phyloP scores from a whole-genome alignment of 2,888 invertebrate species.

The Notodonta dromedarius region DNA sequence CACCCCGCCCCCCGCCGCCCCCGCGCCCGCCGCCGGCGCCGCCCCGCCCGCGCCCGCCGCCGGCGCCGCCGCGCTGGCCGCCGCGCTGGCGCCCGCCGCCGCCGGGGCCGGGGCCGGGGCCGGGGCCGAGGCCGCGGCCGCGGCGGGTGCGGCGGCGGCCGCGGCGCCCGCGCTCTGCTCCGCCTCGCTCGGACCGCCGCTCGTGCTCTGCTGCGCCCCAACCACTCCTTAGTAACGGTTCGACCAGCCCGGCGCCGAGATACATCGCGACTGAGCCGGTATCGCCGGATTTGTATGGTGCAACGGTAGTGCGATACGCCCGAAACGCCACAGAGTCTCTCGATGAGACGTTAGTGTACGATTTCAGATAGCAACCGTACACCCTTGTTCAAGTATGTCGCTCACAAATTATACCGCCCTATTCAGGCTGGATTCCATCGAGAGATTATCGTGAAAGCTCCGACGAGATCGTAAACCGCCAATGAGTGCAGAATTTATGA shows the following conservation, averaged over 20 bases:
- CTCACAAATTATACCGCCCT: not conserved
- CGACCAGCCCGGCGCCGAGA: conserved; percentile 8
- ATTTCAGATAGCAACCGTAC: not conserved
- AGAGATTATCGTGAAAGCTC: not conserved
- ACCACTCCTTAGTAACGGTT: conserved; percentile 58
- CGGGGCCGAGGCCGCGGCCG: conserved; percentile 27
- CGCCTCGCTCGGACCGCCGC: conserved; percentile 43
- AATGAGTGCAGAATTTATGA: not conserved
- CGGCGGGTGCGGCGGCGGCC: conserved; percentile 37
- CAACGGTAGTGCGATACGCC: not conserved
- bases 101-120: conserved; percentile 48
- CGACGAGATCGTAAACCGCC: not conserved
- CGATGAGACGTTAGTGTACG: not conserved
- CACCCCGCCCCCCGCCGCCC: conserved; percentile 60
- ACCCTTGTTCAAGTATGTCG: not conserved
- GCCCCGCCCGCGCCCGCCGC: conserved; percentile 30
- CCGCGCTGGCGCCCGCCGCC: conserved; percentile 64
- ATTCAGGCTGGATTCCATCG: not conserved
- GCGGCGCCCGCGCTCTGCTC: conserved; percentile 56
- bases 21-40: conserved; percentile 23
- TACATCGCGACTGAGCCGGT: not conserved
- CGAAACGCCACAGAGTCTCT: not conserved
- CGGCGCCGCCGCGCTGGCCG: conserved; percentile 30
- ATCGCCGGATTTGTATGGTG: not conserved
- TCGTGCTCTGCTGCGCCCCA: conserved; percentile 67